Conservation (phyloP, 2,888 invertebrate genomes). For the Notodonta dromedarius region DNA sequence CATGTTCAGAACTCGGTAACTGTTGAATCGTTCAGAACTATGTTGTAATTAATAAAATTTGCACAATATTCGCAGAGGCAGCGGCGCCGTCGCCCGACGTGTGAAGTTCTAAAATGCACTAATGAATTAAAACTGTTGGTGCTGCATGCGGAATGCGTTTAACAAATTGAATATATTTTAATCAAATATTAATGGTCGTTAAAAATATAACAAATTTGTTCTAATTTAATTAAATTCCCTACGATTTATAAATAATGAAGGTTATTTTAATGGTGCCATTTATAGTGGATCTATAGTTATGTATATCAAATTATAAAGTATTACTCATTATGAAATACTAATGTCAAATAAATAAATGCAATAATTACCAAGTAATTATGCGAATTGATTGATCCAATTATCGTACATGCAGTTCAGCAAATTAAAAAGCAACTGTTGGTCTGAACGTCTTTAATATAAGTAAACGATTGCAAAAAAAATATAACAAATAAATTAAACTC, state of each 20-base stretch:
- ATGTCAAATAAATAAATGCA: slow-evolving; percentile 37
- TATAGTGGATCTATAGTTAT: too few species aligned
- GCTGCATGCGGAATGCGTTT: slow-evolving; percentile 22
- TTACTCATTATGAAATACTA: neutral
- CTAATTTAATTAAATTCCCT: too few species aligned
- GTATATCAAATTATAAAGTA: neutral
- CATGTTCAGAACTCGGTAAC: slow-evolving; percentile 4
- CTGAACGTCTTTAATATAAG: slow-evolving; percentile 3
- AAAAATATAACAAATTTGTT: too few species aligned
- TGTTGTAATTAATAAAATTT: slow-evolving; percentile 51
- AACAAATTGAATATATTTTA: too few species aligned
- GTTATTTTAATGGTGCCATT: too few species aligned
- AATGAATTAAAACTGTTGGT: slow-evolving; percentile 24
- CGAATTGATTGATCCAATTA: slow-evolving; percentile 47
- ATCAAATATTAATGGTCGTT: too few species aligned
- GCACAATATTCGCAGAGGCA: slow-evolving; percentile 41
- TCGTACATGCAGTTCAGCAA: slow-evolving; percentile 36
- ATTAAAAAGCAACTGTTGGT: slow-evolving; percentile 39
- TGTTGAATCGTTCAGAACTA: slow-evolving; percentile 24
- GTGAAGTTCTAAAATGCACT: slow-evolving; percentile 34
- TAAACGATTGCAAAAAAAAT: too few species aligned
- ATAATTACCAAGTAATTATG: slow-evolving; percentile 40
- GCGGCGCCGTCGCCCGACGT: slow-evolving; percentile 24
- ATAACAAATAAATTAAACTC: too few species aligned
- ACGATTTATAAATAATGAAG: too few species aligned